phyloP scores from a whole-genome alignment of 2,888 invertebrate genomes.

The Lobophora halterata region DNA sequence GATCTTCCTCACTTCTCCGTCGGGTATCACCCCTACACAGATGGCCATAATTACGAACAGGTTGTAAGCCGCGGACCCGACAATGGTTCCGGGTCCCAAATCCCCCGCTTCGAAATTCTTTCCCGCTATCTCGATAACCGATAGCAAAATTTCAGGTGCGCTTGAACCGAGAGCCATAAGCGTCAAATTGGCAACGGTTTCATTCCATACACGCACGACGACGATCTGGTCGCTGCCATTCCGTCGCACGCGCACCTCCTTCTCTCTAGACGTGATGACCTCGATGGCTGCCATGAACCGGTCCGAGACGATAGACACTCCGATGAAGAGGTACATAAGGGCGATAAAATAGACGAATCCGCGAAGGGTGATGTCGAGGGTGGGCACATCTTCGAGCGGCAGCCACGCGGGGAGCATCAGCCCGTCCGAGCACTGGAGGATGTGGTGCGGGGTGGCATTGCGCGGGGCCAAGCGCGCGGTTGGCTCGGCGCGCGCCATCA shows the following conservation, averaged over 20 bases:
- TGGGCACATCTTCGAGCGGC: slow-evolving; percentile 88
- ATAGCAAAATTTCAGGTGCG: slow-evolving; percentile 98
- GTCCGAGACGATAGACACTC: slow-evolving; percentile 99
- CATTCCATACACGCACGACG: slow-evolving; percentile 98
- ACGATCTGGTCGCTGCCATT: slow-evolving; percentile 94
- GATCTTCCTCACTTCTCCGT: slow-evolving; percentile 94
- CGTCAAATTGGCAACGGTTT: slow-evolving; percentile 98
- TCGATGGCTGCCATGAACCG: slow-evolving; percentile 99
- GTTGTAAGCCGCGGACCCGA: slow-evolving; percentile 99
- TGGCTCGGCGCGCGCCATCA: slow-evolving; percentile 69
- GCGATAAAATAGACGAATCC: slow-evolving; percentile 94
- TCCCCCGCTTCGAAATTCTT: slow-evolving; percentile 98
- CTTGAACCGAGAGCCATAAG: slow-evolving; percentile 99
- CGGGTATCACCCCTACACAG: slow-evolving; percentile 95
- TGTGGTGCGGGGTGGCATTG: slow-evolving; percentile 62
- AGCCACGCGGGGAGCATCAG: slow-evolving; percentile 93
- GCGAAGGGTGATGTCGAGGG: slow-evolving; percentile 89
- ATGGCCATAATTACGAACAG: slow-evolving; percentile 98
- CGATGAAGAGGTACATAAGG: slow-evolving; percentile 97
- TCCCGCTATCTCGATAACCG: slow-evolving; percentile 98
- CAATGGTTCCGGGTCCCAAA: slow-evolving; percentile 98
- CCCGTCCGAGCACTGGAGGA: slow-evolving; percentile 88
- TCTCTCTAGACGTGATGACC: slow-evolving; percentile 98
- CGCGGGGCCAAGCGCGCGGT: slow-evolving; percentile 58
- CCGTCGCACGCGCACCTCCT: slow-evolving; percentile 94